These are phyloP conservation scores for Xylota sylvarum DNA, from an alignment of 2,888 invertebrate genomes.

Conservation along the genomic window DNA sequence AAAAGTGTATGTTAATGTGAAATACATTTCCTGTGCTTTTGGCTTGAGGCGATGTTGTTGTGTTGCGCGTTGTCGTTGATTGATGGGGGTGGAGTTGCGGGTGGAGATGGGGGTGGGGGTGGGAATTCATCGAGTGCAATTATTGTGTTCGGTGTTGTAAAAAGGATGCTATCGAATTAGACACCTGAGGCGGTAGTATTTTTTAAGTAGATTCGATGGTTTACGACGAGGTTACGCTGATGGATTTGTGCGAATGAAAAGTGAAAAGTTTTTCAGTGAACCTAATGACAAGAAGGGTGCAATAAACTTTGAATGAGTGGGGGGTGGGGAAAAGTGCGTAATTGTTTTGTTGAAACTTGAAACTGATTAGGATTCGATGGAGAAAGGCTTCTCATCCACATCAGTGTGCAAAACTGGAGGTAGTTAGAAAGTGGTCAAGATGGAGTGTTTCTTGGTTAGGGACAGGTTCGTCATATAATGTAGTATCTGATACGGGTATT, in stretches of 20 bases:
- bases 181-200: conserved; percentile 63
- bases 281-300: background rate
- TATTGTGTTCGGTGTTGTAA: conserved; percentile 66
- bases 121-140: conserved; percentile 60
- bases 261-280: background rate
- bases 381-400: too few species aligned
- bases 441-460: too few species aligned
- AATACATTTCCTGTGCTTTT: conserved; percentile 71
- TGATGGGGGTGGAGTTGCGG: conserved; percentile 13
- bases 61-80: conserved; percentile 20
- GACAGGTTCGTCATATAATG: too few species aligned
- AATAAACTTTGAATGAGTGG: background rate
- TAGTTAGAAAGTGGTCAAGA: too few species aligned
- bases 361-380: too few species aligned
- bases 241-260: conserved; percentile 1
- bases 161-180: conserved; percentile 73
- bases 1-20: conserved; percentile 76
- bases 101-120: conserved; percentile 9
- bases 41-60: conserved; percentile 53
- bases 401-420: too few species aligned
- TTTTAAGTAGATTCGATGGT: conserved; percentile 39
- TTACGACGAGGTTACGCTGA: background rate
- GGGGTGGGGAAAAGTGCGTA: too few species aligned
- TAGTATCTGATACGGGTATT: too few species aligned
- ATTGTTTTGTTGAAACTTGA: too few species aligned